Percentiles rank a stretch among this genome's conserved stretches.
phyloP scores from a whole-genome alignment of 2,888 invertebrate species.

The Caenorhabditis uteleia region DNA sequence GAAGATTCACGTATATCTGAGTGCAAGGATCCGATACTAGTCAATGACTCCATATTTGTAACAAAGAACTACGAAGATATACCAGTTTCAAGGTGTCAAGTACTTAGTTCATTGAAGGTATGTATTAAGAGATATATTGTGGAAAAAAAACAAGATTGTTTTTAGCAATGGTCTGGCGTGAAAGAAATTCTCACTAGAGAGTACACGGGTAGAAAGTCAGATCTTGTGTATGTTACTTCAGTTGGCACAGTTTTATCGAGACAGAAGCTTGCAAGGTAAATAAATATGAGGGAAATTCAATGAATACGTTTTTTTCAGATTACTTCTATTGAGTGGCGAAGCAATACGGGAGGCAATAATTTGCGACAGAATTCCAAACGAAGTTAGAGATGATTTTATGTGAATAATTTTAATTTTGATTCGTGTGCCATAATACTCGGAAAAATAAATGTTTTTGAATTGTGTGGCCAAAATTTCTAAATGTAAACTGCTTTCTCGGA shows the following conservation, averaged over 20 bases:
- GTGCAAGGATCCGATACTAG: conserved; percentile 39
- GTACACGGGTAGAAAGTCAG: conserved; percentile 21
- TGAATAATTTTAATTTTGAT: no score
- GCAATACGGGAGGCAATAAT: conserved; percentile 32
- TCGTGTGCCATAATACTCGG: no score
- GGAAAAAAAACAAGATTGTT: background rate
- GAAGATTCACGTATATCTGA: conserved; percentile 11
- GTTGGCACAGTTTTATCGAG: conserved; percentile 40
- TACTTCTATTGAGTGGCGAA: conserved; percentile 35
- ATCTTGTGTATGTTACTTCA: conserved; percentile 34
- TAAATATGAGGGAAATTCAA: background rate
- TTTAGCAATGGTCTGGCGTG: conserved; percentile 44
- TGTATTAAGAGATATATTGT: background rate
- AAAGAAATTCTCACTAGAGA: conserved; percentile 33
- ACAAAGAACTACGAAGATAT: conserved; percentile 27
- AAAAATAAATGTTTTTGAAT: no score
- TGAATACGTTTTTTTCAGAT: background rate
- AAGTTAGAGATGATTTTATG: conserved; percentile 38
- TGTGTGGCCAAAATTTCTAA: no score
- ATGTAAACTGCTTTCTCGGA: no score
- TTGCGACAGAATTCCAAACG: conserved; percentile 24
- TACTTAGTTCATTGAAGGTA: conserved; percentile 36
- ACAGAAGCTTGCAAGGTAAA: conserved; percentile 30
- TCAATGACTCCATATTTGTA: conserved; percentile 33
- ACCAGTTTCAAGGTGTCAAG: conserved; percentile 14